Evolutionary conservation across 2,797 vertebrate genomes (phyloP).

Genomic region (Champsocephalus esox): DNA sequence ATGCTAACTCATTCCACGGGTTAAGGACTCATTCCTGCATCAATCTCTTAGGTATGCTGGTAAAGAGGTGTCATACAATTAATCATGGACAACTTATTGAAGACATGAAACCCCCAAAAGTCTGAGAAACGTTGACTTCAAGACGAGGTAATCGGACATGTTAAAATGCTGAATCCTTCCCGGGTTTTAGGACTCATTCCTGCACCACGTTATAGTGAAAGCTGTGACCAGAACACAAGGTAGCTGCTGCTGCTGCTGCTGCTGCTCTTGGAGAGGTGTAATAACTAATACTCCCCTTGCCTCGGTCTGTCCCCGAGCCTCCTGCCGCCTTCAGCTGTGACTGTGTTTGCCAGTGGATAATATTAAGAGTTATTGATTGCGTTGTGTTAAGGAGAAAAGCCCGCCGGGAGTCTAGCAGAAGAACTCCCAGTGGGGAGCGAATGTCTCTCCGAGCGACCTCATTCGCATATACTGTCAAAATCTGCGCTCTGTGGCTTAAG

Average conservation of each 20-base stretch:
- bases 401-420: constrained; percentile 60
- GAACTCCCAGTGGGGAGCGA: constrained; percentile 64
- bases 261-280: constrained; percentile 59
- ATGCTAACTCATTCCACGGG: too few relatives aligned
- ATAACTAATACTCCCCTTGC: constrained; percentile 48
- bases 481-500: constrained; percentile 63
- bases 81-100: too few relatives aligned
- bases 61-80: too few relatives aligned
- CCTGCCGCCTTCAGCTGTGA: constrained; percentile 30
- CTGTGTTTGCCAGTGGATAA: constrained; percentile 55
- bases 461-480: constrained; percentile 67
- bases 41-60: too few relatives aligned
- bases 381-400: constrained; percentile 61
- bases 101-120: too few relatives aligned
- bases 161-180: too few relatives aligned
- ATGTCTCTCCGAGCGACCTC: constrained; percentile 69
- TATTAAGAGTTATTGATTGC: constrained; percentile 74
- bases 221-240: constrained; percentile 2
- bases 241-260: constrained; percentile 9
- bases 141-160: too few relatives aligned
- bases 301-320: constrained; percentile 22
- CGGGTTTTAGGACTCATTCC: too few relatives aligned
- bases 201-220: too few relatives aligned
- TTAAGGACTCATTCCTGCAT: too few relatives aligned
- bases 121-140: too few relatives aligned